Base-by-base conservation (phyloP, 2,113 vertebrate species). In the Seriola rivoliana region DNA sequence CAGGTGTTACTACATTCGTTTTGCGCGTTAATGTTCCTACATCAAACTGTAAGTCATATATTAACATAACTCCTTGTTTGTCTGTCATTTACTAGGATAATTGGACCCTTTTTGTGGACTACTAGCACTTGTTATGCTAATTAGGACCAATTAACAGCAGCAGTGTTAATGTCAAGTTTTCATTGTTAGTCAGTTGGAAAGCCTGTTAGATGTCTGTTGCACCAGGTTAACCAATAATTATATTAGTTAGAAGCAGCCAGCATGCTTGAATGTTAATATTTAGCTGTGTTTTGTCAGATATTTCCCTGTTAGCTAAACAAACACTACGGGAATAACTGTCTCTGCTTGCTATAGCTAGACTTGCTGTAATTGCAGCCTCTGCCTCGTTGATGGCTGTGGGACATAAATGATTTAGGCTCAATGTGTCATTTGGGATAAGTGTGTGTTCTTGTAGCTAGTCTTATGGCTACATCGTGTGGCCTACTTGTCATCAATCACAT, bases 11-110 rank as follows among this genome's bases (percentile, higher is more conserved):
- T 10, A 42, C 40, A 1, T 34, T 16, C 1, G 5, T n/a, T 14
- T 29, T n/a, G 1, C 16, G 3, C 32, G 4, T 16, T 3, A 13
- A 5, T 5, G 16, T 11, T 0, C 12, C 3, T 0, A 1, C 50
- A 36, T 7, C 13, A 8, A 71, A 7, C 16, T 48, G 75, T 79
- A 75, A 79, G 66, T 80, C 9, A 16, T 11, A 8, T 17, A 16
- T 10, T 4, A 5, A 11, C 6, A 17, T 9, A 13, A 12, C 11
- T 21, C 25, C 2, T n/a, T 38, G 4, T 71, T 70, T 54, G 4
- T 52, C 32, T 2, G 23, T 36, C 5, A 32, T 48, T 34, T 36
- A 6, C 1, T 16, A 16, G 46, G 2, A 38, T 65, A 52, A 42
- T 3, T 9, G 2, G 16, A n/a, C 25, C 8, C 0, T 13, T 68